A percentile compares a stretch with the other conserved stretches of the same genome.
These are phyloP conservation scores for Saccostrea cuccullata DNA, from an alignment of 1,140 invertebrate species.

Conservation along the genomic window DNA sequence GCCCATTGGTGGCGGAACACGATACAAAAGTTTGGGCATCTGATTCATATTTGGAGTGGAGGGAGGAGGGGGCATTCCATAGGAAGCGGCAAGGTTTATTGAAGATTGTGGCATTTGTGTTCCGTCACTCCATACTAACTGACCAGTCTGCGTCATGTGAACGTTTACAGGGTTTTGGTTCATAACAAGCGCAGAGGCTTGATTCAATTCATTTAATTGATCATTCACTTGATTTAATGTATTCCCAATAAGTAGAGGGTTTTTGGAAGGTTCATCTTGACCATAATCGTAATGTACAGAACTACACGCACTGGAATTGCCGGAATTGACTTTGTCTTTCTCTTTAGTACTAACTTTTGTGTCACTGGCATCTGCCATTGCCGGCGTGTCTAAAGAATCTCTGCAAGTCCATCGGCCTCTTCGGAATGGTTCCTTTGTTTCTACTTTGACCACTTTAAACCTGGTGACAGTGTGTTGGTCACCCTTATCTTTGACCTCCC, in stretches of 20 bases:
- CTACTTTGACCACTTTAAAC: slow-evolving; percentile 98
- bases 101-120: slow-evolving; percentile 28
- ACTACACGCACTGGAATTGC: slow-evolving; percentile 70
- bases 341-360: slow-evolving; percentile 56
- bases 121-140: slow-evolving; percentile 42
- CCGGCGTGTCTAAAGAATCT: slow-evolving; percentile 93
- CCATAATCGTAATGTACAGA: slow-evolving; percentile 73
- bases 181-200: background rate
- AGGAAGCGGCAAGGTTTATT: background rate
- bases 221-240: slow-evolving; percentile 3
- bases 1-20: background rate
- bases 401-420: slow-evolving; percentile 96
- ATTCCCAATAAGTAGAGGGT: slow-evolving; percentile 56
- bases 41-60: slow-evolving; percentile 18
- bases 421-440: slow-evolving; percentile 93
- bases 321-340: slow-evolving; percentile 63
- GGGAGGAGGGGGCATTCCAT: slow-evolving; percentile 24
- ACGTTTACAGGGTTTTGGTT: slow-evolving; percentile 15
- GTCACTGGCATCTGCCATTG: slow-evolving; percentile 68
- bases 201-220: slow-evolving; percentile 17
- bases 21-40: background rate
- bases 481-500: slow-evolving; percentile 50
- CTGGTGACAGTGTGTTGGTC: slow-evolving; percentile 56
- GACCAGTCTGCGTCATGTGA: slow-evolving; percentile 38
- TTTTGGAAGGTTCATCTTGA: slow-evolving; percentile 73